Percentiles rank a stretch among this genome's conserved stretches.
Conservation (phyloP, 2,113 vertebrate genomes). For the Prinia subflava region DNA sequence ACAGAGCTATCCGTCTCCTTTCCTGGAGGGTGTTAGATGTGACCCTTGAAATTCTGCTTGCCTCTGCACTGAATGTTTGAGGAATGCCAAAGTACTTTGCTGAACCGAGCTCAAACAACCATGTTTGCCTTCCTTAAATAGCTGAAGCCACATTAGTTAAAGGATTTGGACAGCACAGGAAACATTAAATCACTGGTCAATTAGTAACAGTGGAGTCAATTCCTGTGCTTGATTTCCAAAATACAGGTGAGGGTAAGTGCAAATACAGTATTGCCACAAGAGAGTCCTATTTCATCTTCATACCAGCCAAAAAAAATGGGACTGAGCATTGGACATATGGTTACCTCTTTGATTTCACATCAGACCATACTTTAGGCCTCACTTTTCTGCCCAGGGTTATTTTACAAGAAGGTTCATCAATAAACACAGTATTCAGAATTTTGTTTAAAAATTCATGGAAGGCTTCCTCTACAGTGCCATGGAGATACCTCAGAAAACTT, state of each 20-base stretch:
- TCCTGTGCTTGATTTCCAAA: neutral
- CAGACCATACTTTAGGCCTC: rapidly evolving
- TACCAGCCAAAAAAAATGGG: neutral
- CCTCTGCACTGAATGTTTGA: neutral
- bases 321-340: neutral
- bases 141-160: neutral
- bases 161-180: conserved; percentile 1
- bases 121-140: neutral
- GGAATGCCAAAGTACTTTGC: neutral
- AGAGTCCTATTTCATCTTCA: neutral
- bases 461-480: neutral
- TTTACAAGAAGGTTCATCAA: neutral
- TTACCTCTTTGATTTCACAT: neutral
- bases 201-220: neutral
- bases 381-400: neutral
- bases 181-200: neutral
- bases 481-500: neutral
- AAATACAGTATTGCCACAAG: neutral
- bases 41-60: neutral
- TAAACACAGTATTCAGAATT: neutral
- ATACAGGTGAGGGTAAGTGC: neutral
- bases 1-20: neutral
- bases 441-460: neutral
- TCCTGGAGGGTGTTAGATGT: neutral
- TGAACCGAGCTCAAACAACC: neutral